A percentile compares a stretch with the other conserved stretches of the same genome.
phyloP scores from a whole-genome alignment of 2,888 invertebrate genomes.

The Philereme transversata region DNA sequence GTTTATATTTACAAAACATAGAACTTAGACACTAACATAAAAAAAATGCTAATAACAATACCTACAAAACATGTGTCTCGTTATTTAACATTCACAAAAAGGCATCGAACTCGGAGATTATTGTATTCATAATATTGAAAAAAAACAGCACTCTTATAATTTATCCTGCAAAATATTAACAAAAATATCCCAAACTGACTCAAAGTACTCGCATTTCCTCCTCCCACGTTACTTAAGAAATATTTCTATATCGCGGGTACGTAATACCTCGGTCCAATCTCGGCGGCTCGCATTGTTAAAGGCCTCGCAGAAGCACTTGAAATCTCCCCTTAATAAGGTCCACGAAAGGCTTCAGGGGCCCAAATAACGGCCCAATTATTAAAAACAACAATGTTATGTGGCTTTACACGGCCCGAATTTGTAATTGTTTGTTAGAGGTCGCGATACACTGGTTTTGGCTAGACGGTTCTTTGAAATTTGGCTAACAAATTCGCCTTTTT shows the following conservation, averaged over 20 bases:
- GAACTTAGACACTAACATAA: no score
- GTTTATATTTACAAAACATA: no score
- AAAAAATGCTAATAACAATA: no score
- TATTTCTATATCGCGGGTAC: slow-evolving; percentile 11
- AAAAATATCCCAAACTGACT: slow-evolving; percentile 2
- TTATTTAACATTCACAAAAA: no score
- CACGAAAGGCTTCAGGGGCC: slow-evolving; percentile 49
- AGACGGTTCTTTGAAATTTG: slow-evolving; percentile 16
- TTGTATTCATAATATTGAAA: no score
- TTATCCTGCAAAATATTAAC: slow-evolving; percentile 3
- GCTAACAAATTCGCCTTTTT: not conserved
- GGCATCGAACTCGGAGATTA: no score
- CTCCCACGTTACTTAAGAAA: slow-evolving; percentile 5
- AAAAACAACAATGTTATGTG: slow-evolving; percentile 53
- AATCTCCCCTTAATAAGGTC: slow-evolving; percentile 60
- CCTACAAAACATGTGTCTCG: no score
- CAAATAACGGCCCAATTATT: slow-evolving; percentile 64
- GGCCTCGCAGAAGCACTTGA: slow-evolving; percentile 49
- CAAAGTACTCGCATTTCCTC: slow-evolving; percentile 7
- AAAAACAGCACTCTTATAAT: no score
- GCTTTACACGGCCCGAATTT: slow-evolving; percentile 32
- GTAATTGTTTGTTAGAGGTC: slow-evolving; percentile 34
- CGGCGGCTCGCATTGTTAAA: slow-evolving; percentile 34
- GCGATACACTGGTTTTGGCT: slow-evolving; percentile 10
- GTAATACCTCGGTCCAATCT: slow-evolving; percentile 26